phyloP scores from a whole-genome alignment of 2,797 vertebrate species.

The Gadopsis bispinosus region DNA sequence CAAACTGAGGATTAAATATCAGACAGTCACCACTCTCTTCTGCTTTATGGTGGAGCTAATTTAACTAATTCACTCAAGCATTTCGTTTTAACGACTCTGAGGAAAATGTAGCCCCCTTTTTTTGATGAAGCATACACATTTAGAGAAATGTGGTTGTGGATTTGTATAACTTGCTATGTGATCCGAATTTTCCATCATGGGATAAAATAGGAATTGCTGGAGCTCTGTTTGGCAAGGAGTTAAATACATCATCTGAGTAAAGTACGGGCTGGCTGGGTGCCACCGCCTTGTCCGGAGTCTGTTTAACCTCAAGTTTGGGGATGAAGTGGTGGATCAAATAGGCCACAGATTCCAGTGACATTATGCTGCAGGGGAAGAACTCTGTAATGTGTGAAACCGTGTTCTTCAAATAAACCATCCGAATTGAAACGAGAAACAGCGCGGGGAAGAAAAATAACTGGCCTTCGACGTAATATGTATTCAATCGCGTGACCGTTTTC shows the following conservation, averaged over 20 bases:
- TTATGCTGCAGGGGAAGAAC: conserved; percentile 43
- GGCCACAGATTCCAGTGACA: conserved; percentile 61
- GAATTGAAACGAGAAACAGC: conserved; percentile 52
- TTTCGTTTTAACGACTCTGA: conserved; percentile 66
- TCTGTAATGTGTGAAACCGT: conserved; percentile 55
- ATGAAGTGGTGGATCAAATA: conserved; percentile 58
- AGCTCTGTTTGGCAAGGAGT: conserved; percentile 73
- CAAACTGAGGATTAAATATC: conserved; percentile 69
- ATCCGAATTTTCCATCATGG: conserved; percentile 78
- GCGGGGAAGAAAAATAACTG: conserved; percentile 34
- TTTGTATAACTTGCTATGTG: conserved; percentile 72
- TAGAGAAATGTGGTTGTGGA: conserved; percentile 63
- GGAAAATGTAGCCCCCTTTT: conserved; percentile 60
- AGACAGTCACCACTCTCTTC: conserved; percentile 56
- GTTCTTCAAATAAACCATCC: conserved; percentile 56
- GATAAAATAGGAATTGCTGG: conserved; percentile 75
- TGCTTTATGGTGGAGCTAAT: conserved; percentile 55
- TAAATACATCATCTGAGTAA: conserved; percentile 76
- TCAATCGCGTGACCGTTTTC: conserved; percentile 36
- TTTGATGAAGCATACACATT: conserved; percentile 71
- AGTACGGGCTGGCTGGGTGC: conserved; percentile 71
- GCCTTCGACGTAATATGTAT: conserved; percentile 20
- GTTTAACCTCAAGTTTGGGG: conserved; percentile 72
- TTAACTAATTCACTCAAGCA: conserved; percentile 56
- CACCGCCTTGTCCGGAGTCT: conserved; percentile 70